Evolutionary conservation across 2,888 invertebrate species (phyloP).

Genomic region (Polyploca ridens): DNA sequence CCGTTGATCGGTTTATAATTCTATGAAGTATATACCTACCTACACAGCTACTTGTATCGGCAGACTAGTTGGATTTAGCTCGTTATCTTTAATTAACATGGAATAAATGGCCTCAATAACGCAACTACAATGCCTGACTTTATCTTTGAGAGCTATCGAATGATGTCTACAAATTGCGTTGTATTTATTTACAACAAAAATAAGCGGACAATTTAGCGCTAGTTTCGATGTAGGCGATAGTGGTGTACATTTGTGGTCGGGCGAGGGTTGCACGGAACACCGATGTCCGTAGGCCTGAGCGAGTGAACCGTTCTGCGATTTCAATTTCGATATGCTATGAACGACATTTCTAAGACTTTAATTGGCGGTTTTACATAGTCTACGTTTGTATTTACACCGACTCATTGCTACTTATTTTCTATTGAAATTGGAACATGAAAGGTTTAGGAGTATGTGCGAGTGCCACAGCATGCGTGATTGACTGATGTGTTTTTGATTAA

Average conservation of each 20-base stretch:
- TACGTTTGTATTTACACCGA: background rate
- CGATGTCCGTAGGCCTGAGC: background rate
- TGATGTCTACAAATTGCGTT: conserved; percentile 70
- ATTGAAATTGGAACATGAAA: background rate
- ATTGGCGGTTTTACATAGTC: conserved; percentile 56
- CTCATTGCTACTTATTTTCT: background rate
- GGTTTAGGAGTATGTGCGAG: no score
- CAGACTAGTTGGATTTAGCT: conserved; percentile 46
- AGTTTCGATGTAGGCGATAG: conserved; percentile 44
- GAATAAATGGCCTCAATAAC: conserved; percentile 66
- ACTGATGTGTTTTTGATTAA: no score
- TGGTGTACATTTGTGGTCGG: conserved; percentile 29
- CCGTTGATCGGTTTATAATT: conserved; percentile 10
- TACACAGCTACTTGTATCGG: conserved; percentile 29
- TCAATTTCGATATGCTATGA: conserved; percentile 13
- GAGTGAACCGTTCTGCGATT: background rate
- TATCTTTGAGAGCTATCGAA: conserved; percentile 63
- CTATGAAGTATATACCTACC: conserved; percentile 21
- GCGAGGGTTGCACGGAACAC: background rate
- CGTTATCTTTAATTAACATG: conserved; percentile 72
- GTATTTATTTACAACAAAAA: conserved; percentile 69
- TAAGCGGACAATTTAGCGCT: conserved; percentile 57
- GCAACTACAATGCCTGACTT: conserved; percentile 61
- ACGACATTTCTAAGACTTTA: conserved; percentile 61
- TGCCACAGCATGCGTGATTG: no score